Evolutionary conservation across 2,797 vertebrate genomes (phyloP).

Genomic region (Vipera ursinii): DNA sequence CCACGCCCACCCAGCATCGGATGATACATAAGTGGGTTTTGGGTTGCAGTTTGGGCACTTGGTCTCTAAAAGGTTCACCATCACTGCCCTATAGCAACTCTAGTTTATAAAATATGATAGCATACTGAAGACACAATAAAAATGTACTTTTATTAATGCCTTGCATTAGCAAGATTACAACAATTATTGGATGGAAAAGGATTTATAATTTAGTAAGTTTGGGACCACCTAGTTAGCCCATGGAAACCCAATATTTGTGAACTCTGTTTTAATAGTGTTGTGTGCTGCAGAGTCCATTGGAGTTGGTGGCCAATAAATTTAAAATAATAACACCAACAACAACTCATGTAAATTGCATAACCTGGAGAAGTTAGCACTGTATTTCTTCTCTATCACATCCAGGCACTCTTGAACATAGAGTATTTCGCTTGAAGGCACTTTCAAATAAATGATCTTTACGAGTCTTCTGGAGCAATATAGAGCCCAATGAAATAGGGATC

Average conservation of each 20-base stretch:
- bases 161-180: not conserved
- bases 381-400: not conserved
- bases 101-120: not conserved
- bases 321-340: not conserved
- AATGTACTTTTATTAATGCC: not conserved
- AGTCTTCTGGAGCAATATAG: not conserved
- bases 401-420: not conserved
- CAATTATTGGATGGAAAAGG: not conserved
- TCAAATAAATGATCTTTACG: not conserved
- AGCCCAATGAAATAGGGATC: not conserved
- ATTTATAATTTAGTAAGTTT: not conserved
- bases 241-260: not conserved
- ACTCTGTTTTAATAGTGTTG: not conserved
- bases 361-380: not conserved
- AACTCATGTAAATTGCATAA: not conserved
- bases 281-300: not conserved
- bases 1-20: too few species aligned
- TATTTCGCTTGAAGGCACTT: not conserved
- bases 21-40: too few species aligned
- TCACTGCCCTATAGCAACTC: not conserved
- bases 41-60: too few species aligned
- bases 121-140: not conserved
- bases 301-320: not conserved
- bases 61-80: too few species aligned
- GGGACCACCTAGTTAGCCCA: not conserved